Evolutionary conservation across 64 coral and sea anemone species (phyloP).

Genomic region (Anthopleura sola): DNA sequence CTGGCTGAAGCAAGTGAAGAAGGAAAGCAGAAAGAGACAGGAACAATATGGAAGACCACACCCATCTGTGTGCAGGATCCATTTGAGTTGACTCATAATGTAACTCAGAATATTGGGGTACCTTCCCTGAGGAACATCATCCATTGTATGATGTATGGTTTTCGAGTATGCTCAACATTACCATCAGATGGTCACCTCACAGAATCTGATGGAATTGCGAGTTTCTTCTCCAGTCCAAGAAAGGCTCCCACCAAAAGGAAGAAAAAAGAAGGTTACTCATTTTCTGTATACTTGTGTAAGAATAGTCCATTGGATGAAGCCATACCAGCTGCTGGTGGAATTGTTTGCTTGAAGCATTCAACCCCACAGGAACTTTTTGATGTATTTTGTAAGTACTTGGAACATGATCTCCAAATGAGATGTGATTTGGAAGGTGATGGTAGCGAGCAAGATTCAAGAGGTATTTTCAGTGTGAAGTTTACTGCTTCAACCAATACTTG

Average conservation of each 20-base stretch:
- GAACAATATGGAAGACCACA: slow-evolving; percentile 50
- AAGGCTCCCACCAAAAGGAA: background rate
- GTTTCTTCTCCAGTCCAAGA: background rate
- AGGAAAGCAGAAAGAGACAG: too few relatives aligned
- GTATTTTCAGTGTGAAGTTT: background rate
- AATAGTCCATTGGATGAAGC: background rate
- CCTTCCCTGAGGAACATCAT: slow-evolving; percentile 53
- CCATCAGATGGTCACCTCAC: background rate
- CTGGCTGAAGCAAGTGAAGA: slow-evolving; percentile 9
- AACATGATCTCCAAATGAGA: background rate
- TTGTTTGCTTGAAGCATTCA: background rate
- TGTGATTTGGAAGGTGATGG: background rate
- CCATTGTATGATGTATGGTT: slow-evolving; percentile 62
- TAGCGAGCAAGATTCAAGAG: background rate
- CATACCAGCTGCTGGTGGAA: background rate
- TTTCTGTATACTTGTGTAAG: background rate
- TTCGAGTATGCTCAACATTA: slow-evolving; percentile 20
- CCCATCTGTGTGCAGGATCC: slow-evolving; percentile 90
- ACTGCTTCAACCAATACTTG: slow-evolving; percentile 54
- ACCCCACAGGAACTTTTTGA: background rate
- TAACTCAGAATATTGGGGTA: slow-evolving; percentile 64
- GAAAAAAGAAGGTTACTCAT: background rate
- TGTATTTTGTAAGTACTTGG: background rate
- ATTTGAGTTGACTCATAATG: slow-evolving; percentile 88
- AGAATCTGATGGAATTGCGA: background rate